phyloP scores from a whole-genome alignment of 2,888 invertebrate species.

The Agrotis clavis region DNA sequence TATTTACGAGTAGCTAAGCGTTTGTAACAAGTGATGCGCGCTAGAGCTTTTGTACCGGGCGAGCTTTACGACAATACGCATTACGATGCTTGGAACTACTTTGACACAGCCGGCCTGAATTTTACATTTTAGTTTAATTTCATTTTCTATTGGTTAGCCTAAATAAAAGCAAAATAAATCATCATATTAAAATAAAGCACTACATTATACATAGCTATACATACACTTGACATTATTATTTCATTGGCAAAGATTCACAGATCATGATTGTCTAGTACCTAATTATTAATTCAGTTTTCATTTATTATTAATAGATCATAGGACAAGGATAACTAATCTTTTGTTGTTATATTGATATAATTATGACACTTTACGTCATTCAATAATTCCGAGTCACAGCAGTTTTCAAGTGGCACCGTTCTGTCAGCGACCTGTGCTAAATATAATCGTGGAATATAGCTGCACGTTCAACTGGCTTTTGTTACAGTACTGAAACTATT shows the following conservation, averaged over 20 bases:
- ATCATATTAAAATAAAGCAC: background rate
- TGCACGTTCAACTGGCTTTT: conserved; percentile 87
- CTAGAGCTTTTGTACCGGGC: conserved; percentile 18
- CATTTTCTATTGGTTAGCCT: conserved; percentile 1
- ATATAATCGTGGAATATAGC: conserved; percentile 83
- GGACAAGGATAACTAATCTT: background rate
- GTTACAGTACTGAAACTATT: conserved; percentile 91
- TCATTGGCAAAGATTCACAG: background rate
- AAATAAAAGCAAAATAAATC: conserved; percentile 13
- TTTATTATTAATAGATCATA: background rate
- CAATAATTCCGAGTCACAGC: conserved; percentile 5
- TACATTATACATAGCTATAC: no score
- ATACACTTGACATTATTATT: background rate
- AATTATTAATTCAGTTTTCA: background rate
- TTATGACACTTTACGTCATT: background rate
- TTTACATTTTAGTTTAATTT: conserved; percentile 2
- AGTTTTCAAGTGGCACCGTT: conserved; percentile 31
- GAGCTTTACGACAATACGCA: conserved; percentile 37
- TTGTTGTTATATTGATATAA: background rate
- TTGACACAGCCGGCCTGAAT: conserved; percentile 28
- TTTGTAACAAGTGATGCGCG: conserved; percentile 8
- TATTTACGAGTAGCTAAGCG: conserved; percentile 8
- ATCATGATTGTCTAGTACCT: background rate
- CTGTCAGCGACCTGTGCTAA: conserved; percentile 81
- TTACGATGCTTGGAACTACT: conserved; percentile 44